These are phyloP conservation scores for Sitophilus oryzae DNA, from an alignment of 1,140 invertebrate genomes.

Conservation along the genomic window DNA sequence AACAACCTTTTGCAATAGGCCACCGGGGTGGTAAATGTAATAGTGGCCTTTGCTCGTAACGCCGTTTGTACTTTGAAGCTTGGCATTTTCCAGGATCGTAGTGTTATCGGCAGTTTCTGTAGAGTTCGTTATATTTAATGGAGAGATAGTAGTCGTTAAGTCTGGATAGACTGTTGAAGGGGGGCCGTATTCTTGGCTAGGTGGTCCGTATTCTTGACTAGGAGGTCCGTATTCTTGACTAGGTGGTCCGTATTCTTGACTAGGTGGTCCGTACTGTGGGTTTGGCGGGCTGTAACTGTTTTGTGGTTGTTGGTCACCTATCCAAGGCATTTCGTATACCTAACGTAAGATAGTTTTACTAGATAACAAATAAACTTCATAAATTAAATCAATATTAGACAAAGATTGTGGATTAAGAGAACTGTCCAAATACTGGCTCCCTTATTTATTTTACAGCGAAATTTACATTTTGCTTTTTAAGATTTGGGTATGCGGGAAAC, in stretches of 20 bases:
- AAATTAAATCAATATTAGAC: neutral
- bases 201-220: conserved; percentile 17
- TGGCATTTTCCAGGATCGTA: conserved; percentile 17
- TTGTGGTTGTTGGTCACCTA: conserved; percentile 16
- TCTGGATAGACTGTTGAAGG: conserved; percentile 2
- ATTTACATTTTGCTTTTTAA: no score
- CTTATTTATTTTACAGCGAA: no score
- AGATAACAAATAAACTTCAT: neutral
- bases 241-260: conserved; percentile 14
- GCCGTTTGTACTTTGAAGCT: conserved; percentile 20
- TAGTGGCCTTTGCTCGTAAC: conserved; percentile 43
- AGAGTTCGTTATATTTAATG: neutral
- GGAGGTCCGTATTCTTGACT: conserved; percentile 17
- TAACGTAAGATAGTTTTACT: neutral
- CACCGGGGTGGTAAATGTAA: conserved; percentile 50
- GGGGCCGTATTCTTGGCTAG: conserved; percentile 14
- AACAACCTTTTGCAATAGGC: conserved; percentile 48
- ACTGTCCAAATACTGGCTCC: no score
- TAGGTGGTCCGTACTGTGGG: conserved; percentile 17
- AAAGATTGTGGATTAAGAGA: no score
- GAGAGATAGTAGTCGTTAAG: conserved; percentile 3
- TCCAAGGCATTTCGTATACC: conserved; percentile 19
- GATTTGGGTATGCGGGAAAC: no score
- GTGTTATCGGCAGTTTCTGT: neutral
- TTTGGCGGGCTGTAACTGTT: conserved; percentile 16